Percentiles rank a stretch among this genome's conserved stretches.
Conservation (phyloP, 2,113 vertebrate species). For the Ceyx margarethae region DNA sequence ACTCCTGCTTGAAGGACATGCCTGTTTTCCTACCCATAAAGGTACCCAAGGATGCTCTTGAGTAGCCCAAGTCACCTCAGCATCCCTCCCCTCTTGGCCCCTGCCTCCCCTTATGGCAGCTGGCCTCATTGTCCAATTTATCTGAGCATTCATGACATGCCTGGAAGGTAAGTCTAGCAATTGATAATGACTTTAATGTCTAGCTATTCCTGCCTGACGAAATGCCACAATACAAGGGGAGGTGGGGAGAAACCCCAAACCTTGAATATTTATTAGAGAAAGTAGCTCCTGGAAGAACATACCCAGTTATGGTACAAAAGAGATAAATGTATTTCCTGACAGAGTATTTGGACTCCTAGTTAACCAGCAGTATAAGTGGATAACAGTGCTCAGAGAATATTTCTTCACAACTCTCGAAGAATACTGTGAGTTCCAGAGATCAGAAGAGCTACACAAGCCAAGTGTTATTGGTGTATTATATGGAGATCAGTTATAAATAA, state of each 20-base stretch:
- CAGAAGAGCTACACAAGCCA: neutral
- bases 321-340: neutral
- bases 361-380: neutral
- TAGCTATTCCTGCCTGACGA: neutral
- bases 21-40: neutral
- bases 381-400: neutral
- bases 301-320: neutral
- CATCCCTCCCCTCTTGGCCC: neutral
- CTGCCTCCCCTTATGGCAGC: neutral
- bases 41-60: fast-evolving
- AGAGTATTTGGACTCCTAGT: neutral
- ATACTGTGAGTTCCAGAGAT: slow-evolving; percentile 24
- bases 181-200: neutral
- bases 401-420: neutral
- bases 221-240: neutral
- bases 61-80: neutral
- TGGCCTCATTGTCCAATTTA: neutral
- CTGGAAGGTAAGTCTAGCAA: neutral
- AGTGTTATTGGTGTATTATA: slow-evolving; percentile 8
- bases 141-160: neutral
- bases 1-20: neutral
- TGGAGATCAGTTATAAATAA: slow-evolving; percentile 10
- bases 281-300: neutral
- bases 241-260: fast-evolving
- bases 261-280: neutral